phyloP scores from a whole-genome alignment of 2,797 vertebrate genomes.

The Sparidentex hasta region DNA sequence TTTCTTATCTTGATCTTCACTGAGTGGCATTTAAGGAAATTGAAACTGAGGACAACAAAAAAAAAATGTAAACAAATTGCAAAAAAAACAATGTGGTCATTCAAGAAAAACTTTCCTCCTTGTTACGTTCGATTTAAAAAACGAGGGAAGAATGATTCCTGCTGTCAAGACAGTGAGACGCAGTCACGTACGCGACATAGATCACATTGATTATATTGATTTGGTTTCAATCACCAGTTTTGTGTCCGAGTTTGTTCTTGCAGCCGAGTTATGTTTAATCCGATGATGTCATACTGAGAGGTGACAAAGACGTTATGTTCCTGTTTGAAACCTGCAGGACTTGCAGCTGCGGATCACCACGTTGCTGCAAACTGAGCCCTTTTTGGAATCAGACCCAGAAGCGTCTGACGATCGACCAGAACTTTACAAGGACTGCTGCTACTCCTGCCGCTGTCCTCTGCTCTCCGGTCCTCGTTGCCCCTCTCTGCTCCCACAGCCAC shows the following conservation, averaged over 20 bases:
- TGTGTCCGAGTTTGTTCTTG: background rate
- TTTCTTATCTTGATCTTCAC: background rate
- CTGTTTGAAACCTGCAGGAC: conserved; percentile 2
- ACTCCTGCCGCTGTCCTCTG: conserved; percentile 35
- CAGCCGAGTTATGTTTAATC: conserved; percentile 8
- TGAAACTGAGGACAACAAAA: background rate
- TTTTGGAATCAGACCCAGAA: conserved; percentile 2
- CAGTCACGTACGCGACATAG: background rate
- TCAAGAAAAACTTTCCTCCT: background rate
- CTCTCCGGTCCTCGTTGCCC: conserved; percentile 9
- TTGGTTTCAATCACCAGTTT: background rate
- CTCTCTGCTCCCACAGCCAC: conserved; percentile 51
- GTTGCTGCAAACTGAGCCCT: conserved; percentile 15
- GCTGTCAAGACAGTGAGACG: background rate
- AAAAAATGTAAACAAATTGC: background rate
- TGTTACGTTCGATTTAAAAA: background rate
- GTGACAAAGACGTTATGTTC: background rate
- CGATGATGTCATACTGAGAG: conserved; percentile 17
- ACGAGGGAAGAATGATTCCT: too few relatives aligned
- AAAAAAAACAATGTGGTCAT: background rate
- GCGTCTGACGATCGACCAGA: background rate
- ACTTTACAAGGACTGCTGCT: background rate
- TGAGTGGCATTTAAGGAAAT: background rate
- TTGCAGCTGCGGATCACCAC: conserved; percentile 39
- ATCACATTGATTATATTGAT: background rate